Conservation (phyloP, 2,888 invertebrate genomes). For the Nasonia oneida region DNA sequence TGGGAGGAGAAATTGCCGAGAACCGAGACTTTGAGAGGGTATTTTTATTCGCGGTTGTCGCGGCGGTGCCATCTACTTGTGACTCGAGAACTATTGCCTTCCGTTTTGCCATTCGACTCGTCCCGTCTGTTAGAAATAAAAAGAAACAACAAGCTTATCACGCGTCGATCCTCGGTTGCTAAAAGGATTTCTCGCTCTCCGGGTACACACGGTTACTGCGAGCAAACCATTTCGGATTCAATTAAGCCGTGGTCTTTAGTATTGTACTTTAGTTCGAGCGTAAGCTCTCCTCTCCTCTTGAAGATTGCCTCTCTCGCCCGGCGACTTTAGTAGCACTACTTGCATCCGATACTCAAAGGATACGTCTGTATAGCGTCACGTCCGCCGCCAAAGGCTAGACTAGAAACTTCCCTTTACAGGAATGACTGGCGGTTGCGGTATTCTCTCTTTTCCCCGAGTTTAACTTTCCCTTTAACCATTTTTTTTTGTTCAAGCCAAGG, state of each 20-base stretch:
- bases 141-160: background rate
- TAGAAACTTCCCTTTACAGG: slow-evolving; percentile 13
- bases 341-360: slow-evolving; percentile 40
- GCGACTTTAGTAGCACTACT: slow-evolving; percentile 35
- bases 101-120: background rate
- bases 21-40: background rate
- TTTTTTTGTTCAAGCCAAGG: background rate
- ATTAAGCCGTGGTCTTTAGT: slow-evolving; percentile 44
- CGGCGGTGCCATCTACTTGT: background rate
- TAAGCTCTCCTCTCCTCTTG: slow-evolving; percentile 18
- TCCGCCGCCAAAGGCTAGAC: background rate
- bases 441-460: background rate
- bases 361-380: background rate
- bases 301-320: slow-evolving; percentile 41
- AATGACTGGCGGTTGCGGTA: background rate
- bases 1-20: slow-evolving; percentile 9
- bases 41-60: slow-evolving; percentile 8
- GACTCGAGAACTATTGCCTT: background rate
- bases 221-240: slow-evolving; percentile 43
- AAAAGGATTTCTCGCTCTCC: slow-evolving; percentile 23
- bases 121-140: background rate
- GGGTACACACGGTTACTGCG: background rate
- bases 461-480: background rate
- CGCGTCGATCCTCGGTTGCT: background rate
- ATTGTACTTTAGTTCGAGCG: slow-evolving; percentile 24